These are phyloP conservation scores for Andrena flavipes DNA, from an alignment of 2,888 invertebrate species.

Conservation along the genomic window DNA sequence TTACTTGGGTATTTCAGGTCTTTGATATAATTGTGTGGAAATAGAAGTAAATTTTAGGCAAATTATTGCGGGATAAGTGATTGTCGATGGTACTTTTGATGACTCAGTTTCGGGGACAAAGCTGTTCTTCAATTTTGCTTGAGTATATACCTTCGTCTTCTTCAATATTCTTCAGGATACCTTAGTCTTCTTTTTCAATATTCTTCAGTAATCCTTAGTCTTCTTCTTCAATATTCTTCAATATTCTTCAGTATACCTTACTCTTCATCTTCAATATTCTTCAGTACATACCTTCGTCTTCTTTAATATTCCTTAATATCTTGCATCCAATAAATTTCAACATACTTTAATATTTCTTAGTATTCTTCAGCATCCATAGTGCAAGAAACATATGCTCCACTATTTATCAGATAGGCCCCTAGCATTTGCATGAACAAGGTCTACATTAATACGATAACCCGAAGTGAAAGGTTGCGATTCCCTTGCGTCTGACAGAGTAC, in stretches of 20 bases:
- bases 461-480: slow-evolving; percentile 50
- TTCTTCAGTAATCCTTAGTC: neutral
- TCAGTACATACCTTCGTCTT: neutral
- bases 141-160: neutral
- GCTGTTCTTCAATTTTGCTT: neutral
- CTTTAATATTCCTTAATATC: neutral
- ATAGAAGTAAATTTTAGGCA: no score
- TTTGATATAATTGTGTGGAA: no score
- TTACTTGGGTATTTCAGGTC: no score
- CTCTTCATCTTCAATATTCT: no score
- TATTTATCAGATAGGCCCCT: neutral
- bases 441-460: slow-evolving; percentile 53
- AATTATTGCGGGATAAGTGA: no score
- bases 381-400: neutral
- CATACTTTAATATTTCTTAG: neutral
- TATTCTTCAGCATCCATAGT: neutral
- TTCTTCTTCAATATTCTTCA: neutral
- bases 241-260: neutral
- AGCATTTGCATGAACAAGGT: slow-evolving; percentile 10
- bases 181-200: neutral
- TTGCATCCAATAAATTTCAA: neutral
- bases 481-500: neutral
- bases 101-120: no score
- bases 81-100: no score
- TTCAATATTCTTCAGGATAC: neutral